These are phyloP conservation scores for crab-eating macaque (Macaca fascicularis) DNA, from an alignment of 2,113 vertebrate genomes.

Conservation along the genomic window T2T-MFA8v1.1 NC_088381.1:85536001-85536500, in stretches of 20 bases:
- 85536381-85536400: constrained; percentile 89
- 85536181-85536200: background rate
- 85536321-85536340: constrained; percentile 94
- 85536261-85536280: constrained; percentile 95
- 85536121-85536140: background rate
- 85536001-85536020: background rate
- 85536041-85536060: background rate
- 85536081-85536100: background rate
- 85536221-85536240: background rate
- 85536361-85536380: constrained; percentile 95
- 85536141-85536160: background rate
- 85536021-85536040: background rate
- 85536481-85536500: background rate
- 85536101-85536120: background rate
- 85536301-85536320: constrained; percentile 94
- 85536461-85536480: background rate
- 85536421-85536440: background rate
- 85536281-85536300: constrained; percentile 93
- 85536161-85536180: background rate
- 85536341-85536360: constrained; percentile 91
- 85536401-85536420: constrained; percentile 23
- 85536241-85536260: constrained; percentile 78
- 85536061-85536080: background rate
- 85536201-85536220: background rate
- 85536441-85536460: background rate